A percentile compares a stretch with the other conserved stretches of the same genome.
phyloP scores from a whole-genome alignment of 2,888 invertebrate genomes.

The Pycnomerus fuliginosus region DNA sequence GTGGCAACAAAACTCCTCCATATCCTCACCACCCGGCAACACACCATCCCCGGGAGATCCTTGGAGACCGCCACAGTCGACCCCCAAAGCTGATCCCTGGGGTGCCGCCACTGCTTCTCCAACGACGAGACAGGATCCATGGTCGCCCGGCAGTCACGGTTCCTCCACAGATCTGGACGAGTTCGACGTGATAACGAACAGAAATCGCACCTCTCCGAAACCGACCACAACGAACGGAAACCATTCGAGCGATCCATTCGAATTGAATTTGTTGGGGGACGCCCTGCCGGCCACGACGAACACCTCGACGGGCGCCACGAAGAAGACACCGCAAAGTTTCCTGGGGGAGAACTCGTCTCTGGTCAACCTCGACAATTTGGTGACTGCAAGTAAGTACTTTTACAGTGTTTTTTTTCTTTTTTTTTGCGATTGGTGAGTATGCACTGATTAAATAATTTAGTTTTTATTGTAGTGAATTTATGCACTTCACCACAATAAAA shows the following conservation, averaged over 20 bases:
- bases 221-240: constrained; percentile 34
- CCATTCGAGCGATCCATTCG: constrained; percentile 67
- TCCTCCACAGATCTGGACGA: constrained; percentile 77
- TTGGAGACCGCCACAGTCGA: constrained; percentile 56
- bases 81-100: constrained; percentile 38
- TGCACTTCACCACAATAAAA: no score
- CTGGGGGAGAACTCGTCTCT: constrained; percentile 95
- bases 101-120: constrained; percentile 20
- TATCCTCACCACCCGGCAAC: constrained; percentile 37
- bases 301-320: constrained; percentile 59
- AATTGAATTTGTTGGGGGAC: constrained; percentile 63
- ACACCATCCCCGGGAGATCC: constrained; percentile 54
- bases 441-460: no score
- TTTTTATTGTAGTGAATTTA: no score
- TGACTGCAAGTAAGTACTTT: constrained; percentile 56
- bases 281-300: constrained; percentile 49
- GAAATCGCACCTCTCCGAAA: constrained; percentile 54
- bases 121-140: constrained; percentile 52
- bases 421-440: neutral
- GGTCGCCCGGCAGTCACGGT: constrained; percentile 53
- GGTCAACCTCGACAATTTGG: constrained; percentile 96
- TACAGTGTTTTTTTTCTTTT: constrained; percentile 1
- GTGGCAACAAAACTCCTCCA: constrained; percentile 61
- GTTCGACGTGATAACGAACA: constrained; percentile 82
- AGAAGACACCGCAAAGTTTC: constrained; percentile 94